Evolutionary conservation across 2,113 vertebrate genomes (phyloP).

Genomic region (Gracilinanus agilis): DNA sequence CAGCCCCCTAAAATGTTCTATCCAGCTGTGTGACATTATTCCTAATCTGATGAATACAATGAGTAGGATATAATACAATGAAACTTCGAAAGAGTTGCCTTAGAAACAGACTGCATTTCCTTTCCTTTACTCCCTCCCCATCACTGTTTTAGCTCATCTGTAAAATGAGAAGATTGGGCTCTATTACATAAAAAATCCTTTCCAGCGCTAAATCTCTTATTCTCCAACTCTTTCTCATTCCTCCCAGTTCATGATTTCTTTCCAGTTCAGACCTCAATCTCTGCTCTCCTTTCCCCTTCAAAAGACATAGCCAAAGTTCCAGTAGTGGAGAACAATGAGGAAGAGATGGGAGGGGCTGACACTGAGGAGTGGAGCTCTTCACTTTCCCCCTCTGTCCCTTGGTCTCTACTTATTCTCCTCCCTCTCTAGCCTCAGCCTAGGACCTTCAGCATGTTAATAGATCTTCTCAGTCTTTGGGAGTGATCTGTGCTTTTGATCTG

Average conservation of each 20-base stretch:
- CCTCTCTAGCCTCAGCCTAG: neutral
- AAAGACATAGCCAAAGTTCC: neutral
- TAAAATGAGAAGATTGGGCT: neutral
- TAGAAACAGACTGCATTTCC: too few species aligned
- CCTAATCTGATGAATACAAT: too few species aligned
- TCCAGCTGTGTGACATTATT: too few species aligned
- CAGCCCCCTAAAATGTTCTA: too few species aligned
- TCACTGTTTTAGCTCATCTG: neutral
- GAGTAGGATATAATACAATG: too few species aligned
- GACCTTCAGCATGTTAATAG: neutral
- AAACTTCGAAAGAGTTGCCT: too few species aligned
- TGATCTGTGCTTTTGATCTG: neutral
- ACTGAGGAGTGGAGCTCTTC: neutral
- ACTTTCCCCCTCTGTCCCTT: too few species aligned
- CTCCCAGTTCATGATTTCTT: neutral
- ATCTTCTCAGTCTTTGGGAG: neutral
- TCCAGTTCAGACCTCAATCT: neutral
- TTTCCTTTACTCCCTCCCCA: too few species aligned
- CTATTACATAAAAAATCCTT: neutral
- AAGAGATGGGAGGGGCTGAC: neutral
- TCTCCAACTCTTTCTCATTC: neutral
- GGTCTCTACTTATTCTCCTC: neutral
- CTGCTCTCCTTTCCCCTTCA: neutral
- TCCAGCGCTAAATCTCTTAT: neutral
- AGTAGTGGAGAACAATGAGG: too few species aligned